Evolutionary conservation across 2,797 vertebrate genomes (phyloP), one percentile per base, ranked within the genome.

Genomic region (Emydoidea blandingii): DNA sequence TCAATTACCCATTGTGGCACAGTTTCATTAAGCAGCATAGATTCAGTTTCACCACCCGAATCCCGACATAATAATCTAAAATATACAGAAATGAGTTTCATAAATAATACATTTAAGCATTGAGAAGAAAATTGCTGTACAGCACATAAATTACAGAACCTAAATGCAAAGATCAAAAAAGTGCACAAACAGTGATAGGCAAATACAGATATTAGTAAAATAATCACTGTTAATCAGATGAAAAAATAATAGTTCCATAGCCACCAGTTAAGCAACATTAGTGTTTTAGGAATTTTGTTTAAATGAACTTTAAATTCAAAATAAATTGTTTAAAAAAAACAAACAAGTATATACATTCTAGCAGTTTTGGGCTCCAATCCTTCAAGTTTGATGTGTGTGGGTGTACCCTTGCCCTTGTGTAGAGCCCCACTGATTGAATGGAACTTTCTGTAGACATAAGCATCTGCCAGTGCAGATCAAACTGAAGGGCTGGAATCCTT

Each of bases 1-100:
- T 99, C 99, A 84, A 99, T 99, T 23, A 99, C 99, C 99, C 99
- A 99, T 96, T 99, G 99, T 59, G 99, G 99, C 96, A 99, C 99
- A 0, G 99, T 99, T 98, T 99, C 99, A 79, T 99, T 99, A 65
- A 99, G 99, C 92, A 99, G 98, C 99, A 99, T 99, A 34, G 99
- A 99, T 96, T 99, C 99, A 0, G 99, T 99, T 98, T 99, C 99
- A 78, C 99, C 99, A 2, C 99, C 99, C 3, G 99, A 99, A 96
- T 99, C 99, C 96, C 99, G 99, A 98, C 99, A 99, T 15, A 99
- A 98, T 97, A 99, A 98, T 98, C 99, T 99, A 95, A 9, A 68
- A 94, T 29, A 92, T 1, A 91, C 16, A 57, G 82, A 91, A 91
- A 88, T 4, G 29, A 86, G 50, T 34, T 89, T 83, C 47, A 44